Base-by-base conservation (phyloP, 2,113 vertebrate genomes). In the Paradoxurus hermaphroditus region DNA sequence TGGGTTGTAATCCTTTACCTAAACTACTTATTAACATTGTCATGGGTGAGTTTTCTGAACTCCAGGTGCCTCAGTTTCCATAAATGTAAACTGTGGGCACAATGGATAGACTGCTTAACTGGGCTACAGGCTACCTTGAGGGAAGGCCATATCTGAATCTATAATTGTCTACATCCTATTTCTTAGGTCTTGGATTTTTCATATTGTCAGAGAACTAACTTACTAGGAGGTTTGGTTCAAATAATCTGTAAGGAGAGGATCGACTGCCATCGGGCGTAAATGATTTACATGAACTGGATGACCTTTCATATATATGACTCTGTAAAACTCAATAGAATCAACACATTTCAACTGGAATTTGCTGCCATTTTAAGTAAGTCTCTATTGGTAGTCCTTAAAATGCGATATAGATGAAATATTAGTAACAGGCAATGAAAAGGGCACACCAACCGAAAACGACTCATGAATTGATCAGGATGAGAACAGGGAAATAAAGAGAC, bases 381-480 rank as follows among this genome's bases (percentile, higher is more conserved):
- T 56, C 94, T 72, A 86, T 72, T 44, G 86, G 94, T 92, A 92
- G 88, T 82, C 78, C 90, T 98, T 98, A 94, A 91, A 85, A 93
- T 93, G 85, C 95, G 46, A 97, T 97, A 87, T 21, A 97, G 93
- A 51, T 96, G 92, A 91, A 98, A 98, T 94, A 97, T 97, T 93
- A 94, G 91, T 85, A 98, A 96, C 83, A 95, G 82, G 92, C 97
- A 94, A 1, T 13, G 86, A 95, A 94, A 97, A 98, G 96, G 87
- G 92, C 91, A 98, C 67, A 70, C 59, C 85, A 96, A 98, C 97
- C 92, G 94, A 95, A 98, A 97, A 78, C 92, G 92, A 90, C 91
- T 98, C 97, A 86, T 93, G 98, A 98, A 98, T 93, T 98, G 98
- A 97, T 98, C 90, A 97, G 97, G 96, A 97, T 7, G 29, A 89